Base-by-base conservation (phyloP, 2,888 invertebrate species). In the Zygogramma bicolorata region DNA sequence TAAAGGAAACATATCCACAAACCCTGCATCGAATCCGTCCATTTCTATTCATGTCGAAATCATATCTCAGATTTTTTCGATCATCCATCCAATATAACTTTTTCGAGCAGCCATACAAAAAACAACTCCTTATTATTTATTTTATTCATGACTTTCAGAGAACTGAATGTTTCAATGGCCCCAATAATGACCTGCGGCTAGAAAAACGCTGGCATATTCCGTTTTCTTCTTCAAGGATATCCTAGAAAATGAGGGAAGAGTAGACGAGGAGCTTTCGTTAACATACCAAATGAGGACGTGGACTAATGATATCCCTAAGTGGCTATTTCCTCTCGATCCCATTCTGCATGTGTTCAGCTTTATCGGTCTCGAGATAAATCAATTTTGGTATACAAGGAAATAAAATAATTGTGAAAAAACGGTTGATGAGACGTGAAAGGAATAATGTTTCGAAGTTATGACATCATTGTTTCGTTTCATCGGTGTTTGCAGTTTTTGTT, bases 121-220 rank as follows among this genome's bases (percentile, higher is more conserved):
- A 7, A 27, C 25, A 27, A 27, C 53, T 53, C 15, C 15, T 46
- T 53, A 53, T 53, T 53, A 53, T 53, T 53, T 53, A 53, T 53
- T n/a, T 53, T 53, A 53, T 53, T 53, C 53, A 53, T 53, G 7
- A 53, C 53, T 53, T 53, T 53, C 27, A 13, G n/a, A 13, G n/a
- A 53, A 53, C 53, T 53, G 53, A 53, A 53, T 15, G 4, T 18
- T 46, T 7, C 15, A 46, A 46, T 53, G 53, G 22, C 53, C n/a
- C 25, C 53, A 18, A 25, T 53, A 25, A 53, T 53, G 53, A 25
- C 53, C 53, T 53, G 15, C 13, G 13, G 53, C 53, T 27, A 53
- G 53, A 13, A 53, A 53, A 53, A 53, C 53, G 25, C n/a, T 25
- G 25, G 15, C 25, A 53, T 10, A 46, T 53, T 53, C 15, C n/a